Evolutionary conservation across 35 echinoderm and acorn worm genomes (phyloP).

Genomic region (Apostichopus californicus): DNA sequence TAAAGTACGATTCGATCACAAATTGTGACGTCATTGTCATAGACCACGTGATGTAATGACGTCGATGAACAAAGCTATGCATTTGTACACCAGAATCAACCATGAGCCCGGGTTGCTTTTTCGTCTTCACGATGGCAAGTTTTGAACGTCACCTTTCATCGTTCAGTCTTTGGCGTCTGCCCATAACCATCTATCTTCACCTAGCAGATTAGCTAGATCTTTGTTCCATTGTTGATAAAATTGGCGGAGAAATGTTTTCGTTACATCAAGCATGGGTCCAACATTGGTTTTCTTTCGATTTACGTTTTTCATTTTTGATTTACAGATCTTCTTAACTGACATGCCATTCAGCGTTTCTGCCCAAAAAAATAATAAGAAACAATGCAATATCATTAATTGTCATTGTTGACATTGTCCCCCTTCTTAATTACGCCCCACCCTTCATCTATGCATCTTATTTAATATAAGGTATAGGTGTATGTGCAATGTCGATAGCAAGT

Average conservation of each 20-base stretch:
- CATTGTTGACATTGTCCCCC: no score
- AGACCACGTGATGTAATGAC: no score
- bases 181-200: slow-evolving; percentile 38
- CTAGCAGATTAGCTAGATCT: slow-evolving; percentile 36
- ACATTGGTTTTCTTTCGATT: slow-evolving; percentile 38
- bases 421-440: no score
- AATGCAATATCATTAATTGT: no score
- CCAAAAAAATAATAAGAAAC: not conserved
- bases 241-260: slow-evolving; percentile 33
- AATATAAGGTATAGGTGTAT: no score
- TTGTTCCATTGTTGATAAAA: slow-evolving; percentile 47
- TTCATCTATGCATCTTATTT: no score
- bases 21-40: no score
- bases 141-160: not conserved
- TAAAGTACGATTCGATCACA: no score
- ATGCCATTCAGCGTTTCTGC: not conserved
- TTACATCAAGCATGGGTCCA: slow-evolving; percentile 42
- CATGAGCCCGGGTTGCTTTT: no score
- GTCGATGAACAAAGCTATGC: no score
- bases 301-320: not conserved
- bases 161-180: slow-evolving; percentile 24
- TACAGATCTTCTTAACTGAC: slow-evolving; percentile 24
- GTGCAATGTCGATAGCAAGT: no score
- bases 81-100: no score
- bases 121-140: not conserved